phyloP scores from a whole-genome alignment of 2,888 invertebrate species.

The Dermolepida albohirtum region DNA sequence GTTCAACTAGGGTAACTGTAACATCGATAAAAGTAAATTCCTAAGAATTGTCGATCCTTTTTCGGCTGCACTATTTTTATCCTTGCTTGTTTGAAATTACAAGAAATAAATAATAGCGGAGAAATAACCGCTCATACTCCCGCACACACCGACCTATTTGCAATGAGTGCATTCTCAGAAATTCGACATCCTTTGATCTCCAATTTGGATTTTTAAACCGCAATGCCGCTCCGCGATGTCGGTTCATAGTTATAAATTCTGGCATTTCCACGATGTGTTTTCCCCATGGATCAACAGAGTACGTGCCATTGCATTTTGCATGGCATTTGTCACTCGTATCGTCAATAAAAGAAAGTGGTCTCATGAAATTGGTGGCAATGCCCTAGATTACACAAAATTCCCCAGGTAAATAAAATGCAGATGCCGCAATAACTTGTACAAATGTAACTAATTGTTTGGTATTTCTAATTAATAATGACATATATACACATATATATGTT shows the following conservation, averaged over 20 bases:
- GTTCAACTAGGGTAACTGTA: no score
- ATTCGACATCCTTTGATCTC: constrained; percentile 40
- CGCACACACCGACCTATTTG: constrained; percentile 10
- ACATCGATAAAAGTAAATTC: no score
- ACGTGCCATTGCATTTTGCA: constrained; percentile 7
- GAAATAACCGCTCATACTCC: neutral
- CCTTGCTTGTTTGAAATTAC: neutral
- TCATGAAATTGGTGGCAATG: constrained; percentile 29
- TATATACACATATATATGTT: no score
- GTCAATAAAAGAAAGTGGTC: constrained; percentile 24
- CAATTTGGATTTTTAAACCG: constrained; percentile 42
- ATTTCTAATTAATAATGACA: no score
- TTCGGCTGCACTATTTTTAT: neutral
- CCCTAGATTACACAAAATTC: constrained; percentile 25
- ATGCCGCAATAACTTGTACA: no score
- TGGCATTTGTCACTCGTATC: neutral
- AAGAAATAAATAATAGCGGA: neutral
- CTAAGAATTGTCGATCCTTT: no score
- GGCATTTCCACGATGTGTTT: constrained; percentile 43
- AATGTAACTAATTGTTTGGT: no score
- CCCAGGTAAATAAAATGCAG: constrained; percentile 25
- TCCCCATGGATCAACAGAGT: constrained; percentile 44
- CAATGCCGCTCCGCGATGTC: constrained; percentile 34
- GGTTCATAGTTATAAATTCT: constrained; percentile 35
- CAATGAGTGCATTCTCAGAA: constrained; percentile 19